A percentile compares a stretch with the other conserved stretches of the same genome.
Evolutionary conservation across 2,888 invertebrate species (phyloP).

Genomic region (Reticulitermes lucifugus): DNA sequence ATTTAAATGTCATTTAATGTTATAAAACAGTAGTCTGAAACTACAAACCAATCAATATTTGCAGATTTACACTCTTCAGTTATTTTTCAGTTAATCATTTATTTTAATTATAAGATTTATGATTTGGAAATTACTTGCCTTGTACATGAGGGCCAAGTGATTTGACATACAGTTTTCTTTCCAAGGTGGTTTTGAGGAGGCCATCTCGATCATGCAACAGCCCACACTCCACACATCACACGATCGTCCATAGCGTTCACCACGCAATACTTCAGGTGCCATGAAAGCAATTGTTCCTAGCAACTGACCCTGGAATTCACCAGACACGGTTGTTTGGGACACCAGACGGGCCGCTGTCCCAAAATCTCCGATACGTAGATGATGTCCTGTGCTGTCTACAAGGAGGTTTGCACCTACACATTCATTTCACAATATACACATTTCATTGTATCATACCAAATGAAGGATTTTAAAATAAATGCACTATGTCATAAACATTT

Average conservation of each 20-base stretch:
- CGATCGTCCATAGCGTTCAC: constrained; percentile 64
- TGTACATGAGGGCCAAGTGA: constrained; percentile 64
- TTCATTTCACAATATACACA: background rate
- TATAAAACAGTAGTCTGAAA: no score
- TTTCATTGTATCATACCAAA: background rate
- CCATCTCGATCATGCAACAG: constrained; percentile 65
- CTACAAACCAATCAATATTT: no score
- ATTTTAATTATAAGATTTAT: background rate
- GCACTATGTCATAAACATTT: background rate
- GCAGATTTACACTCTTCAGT: no score
- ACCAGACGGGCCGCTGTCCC: constrained; percentile 64
- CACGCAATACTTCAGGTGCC: constrained; percentile 66
- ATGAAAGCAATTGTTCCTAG: constrained; percentile 66
- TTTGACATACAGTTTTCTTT: constrained; percentile 63
- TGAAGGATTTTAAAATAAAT: background rate
- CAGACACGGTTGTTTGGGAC: constrained; percentile 60
- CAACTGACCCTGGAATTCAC: constrained; percentile 65
- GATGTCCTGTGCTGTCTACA: constrained; percentile 64
- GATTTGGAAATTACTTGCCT: constrained; percentile 57
- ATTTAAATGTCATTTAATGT: no score
- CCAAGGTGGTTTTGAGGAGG: constrained; percentile 65
- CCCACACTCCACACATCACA: constrained; percentile 67
- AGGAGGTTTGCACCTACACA: constrained; percentile 61
- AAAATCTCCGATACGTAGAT: constrained; percentile 64
- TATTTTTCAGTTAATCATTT: no score